These are phyloP conservation scores for Pteromalus puparum DNA, from an alignment of 1,140 invertebrate species.

Conservation along the genomic window DNA sequence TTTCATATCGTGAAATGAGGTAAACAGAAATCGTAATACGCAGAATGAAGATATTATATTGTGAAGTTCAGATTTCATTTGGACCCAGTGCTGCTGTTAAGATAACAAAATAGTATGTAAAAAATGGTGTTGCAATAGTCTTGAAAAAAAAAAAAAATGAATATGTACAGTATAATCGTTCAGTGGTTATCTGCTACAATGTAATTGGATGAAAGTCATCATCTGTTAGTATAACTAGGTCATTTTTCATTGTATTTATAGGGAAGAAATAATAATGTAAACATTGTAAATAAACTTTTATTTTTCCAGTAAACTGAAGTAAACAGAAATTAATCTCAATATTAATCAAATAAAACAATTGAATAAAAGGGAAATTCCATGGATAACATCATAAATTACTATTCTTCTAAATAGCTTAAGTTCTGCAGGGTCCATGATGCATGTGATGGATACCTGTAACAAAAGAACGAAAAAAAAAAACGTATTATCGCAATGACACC, in stretches of 20 bases:
- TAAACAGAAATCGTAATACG: neutral
- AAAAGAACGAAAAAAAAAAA: slow-evolving; percentile 15
- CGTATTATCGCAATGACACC: neutral
- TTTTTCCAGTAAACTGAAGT: neutral
- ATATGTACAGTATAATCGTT: no score
- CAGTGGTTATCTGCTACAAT: no score
- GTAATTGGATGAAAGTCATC: no score
- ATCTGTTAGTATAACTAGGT: no score
- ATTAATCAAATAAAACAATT: no score
- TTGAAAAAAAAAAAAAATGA: no score
- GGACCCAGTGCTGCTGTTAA: neutral
- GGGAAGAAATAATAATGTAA: neutral
- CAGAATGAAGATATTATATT: neutral
- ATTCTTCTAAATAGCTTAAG: neutral
- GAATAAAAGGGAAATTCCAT: no score
- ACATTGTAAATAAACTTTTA: neutral
- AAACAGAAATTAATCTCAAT: no score
- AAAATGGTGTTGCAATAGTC: no score
- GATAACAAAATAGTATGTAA: neutral
- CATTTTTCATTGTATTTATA: neutral
- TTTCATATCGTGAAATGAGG: neutral
- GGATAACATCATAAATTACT: neutral
- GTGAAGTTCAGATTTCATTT: neutral
- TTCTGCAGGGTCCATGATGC: slow-evolving; percentile 49
- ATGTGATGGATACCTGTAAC: slow-evolving; percentile 43